Base-by-base conservation (phyloP, 2,888 invertebrate species). In the Torymus aiolomorphi region DNA sequence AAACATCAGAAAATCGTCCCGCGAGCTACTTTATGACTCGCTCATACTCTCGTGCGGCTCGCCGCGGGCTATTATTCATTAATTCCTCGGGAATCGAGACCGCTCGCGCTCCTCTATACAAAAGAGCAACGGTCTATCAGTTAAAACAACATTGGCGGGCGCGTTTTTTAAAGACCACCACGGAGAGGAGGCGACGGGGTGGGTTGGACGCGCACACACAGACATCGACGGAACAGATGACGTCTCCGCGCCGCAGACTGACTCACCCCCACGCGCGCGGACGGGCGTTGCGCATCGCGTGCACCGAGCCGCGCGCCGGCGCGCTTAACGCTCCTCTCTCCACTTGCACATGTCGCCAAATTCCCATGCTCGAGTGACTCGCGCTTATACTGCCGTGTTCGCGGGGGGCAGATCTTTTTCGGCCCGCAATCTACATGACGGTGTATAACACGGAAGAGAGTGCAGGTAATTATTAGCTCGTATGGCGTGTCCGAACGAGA, bases 31-130 rank as follows among this genome's bases (percentile, higher is more conserved):
- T 74, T 78, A 31, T 31, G 56, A 62, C 69, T 72, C 72, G 65
- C 51, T 61, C 13, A 42, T 12, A 18, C n/a, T 54, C 56, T 51
- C 49, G 18, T 18, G 1, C 70, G 5, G 2, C 31, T 31, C n/a
- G 75, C 81, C 78, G 0, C 16, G 12, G 73, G 78, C 76, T 81
- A 49, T 81, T 81, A 78, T 78, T 81, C 65, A 78, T 81, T 81
- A 78, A 81, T 81, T 81, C 77, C 61, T 78, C 62, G 69, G 61
- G 59, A 63, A 72, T 73, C 67, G 70, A 61, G 71, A 14, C 3
- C 62, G 10, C 13, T 42, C 52, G 8, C 62, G 10, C 13, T 42
- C 52, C 57, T n/a, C 11, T 1, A 24, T 16, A 56, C 14, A 62
- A 69, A 62, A 67, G 72, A 78, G 72, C 72, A 62, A 72, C 66